Evolutionary conservation across 2,797 vertebrate species (phyloP).

Genomic region (Poliocrania exsul): DNA sequence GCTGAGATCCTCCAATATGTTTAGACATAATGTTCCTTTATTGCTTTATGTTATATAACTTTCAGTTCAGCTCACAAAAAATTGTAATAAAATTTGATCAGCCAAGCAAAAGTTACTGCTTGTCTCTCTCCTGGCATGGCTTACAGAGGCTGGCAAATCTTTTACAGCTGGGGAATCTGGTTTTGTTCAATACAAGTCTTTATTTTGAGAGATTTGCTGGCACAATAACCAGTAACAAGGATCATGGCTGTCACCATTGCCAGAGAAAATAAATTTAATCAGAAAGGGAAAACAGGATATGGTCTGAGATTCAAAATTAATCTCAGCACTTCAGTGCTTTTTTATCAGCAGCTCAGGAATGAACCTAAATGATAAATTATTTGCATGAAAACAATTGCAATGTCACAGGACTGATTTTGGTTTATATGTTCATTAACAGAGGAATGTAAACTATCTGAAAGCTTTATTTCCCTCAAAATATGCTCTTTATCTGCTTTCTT

Average conservation of each 20-base stretch:
- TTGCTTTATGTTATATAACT: neutral
- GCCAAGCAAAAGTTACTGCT: neutral
- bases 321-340: neutral
- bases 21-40: neutral
- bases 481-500: neutral
- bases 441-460: neutral
- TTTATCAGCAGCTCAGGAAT: neutral
- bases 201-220: neutral
- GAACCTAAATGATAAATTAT: neutral
- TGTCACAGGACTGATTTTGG: neutral
- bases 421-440: slow-evolving; percentile 33
- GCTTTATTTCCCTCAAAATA: neutral
- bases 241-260: neutral
- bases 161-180: neutral
- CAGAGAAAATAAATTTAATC: neutral
- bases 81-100: neutral
- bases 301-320: neutral
- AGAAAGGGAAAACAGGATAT: neutral
- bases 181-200: neutral
- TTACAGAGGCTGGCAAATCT: neutral
- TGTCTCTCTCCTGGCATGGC: neutral
- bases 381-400: neutral
- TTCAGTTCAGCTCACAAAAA: neutral
- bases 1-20: neutral
- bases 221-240: neutral